Evolutionary conservation across 2,113 vertebrate genomes (phyloP), one percentile per base, ranked within the genome.

Genomic region (Ceyx margarethae): DNA sequence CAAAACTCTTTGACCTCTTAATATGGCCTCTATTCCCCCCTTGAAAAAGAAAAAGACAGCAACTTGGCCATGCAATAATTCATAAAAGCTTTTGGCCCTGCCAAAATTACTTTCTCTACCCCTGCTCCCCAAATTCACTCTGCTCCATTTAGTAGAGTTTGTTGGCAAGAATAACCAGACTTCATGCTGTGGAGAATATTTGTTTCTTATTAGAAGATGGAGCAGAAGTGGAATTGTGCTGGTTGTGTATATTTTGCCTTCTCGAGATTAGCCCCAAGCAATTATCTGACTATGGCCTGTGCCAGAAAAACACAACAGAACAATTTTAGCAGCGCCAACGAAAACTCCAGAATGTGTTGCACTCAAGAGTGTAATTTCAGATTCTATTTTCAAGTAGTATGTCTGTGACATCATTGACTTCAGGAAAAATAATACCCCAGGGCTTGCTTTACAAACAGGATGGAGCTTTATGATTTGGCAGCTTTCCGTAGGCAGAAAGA

Each of bases 341-440:
- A 96, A 96, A 96, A 95, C 96, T 95, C 92, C 94, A 96, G 94
- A 95, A 95, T 93, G 92, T 6, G 22, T 94, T 92, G 78, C 85
- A 89, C 94, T 94, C 93, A 77, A 37, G 93, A 95, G 95, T 95
- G 95, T 95, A 96, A 96, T 96, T 96, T 96, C 95, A 95, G 92
- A 95, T 81, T 91, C 92, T 96, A 93, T 96, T 96, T 95, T 96
- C 92, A 91, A 96, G 95, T 95, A 91, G 93, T 96, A 93, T 94
- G 95, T 94, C 95, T 95, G 93, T 96, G 95, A 96, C 93, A 95
- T 95, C 93, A 96, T 89, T 91, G 94, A 89, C 89, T 94, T 96
- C 29, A 91, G 92, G 92, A 95, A 90, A 96, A 96, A 95, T 94
- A 96, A 96, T 94, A 94, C 93, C 94, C 92, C n/a, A 94, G 89